Conservation (phyloP, 2,113 vertebrate genomes). For the Cinclus cinclus region DNA sequence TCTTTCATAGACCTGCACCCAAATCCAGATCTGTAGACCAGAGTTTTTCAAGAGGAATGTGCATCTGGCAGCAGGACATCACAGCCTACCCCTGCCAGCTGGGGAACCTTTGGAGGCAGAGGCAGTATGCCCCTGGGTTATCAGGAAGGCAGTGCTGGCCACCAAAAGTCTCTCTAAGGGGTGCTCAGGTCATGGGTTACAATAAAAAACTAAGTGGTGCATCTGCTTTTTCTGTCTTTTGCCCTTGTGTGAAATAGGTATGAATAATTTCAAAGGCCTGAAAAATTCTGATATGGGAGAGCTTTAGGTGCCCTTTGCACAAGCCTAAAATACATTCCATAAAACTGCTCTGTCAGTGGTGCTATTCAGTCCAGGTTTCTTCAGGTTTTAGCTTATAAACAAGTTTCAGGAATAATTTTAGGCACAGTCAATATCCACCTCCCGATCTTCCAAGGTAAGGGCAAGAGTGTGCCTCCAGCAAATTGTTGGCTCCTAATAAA, state of each 20-base stretch:
- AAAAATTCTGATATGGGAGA: background rate
- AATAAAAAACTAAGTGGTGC: background rate
- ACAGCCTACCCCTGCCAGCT: background rate
- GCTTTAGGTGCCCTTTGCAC: fast-evolving
- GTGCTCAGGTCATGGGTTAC: background rate
- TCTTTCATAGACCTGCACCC: background rate
- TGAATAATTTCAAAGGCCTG: background rate
- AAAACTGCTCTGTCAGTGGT: background rate
- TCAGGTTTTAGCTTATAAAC: background rate
- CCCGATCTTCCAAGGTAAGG: background rate
- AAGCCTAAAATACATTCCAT: background rate
- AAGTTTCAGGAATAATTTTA: background rate
- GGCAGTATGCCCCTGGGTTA: background rate
- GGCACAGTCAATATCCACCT: background rate
- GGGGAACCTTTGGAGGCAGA: background rate
- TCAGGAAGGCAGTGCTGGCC: fast-evolving
- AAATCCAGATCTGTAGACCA: background rate
- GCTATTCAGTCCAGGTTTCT: fast-evolving
- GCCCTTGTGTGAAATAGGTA: background rate
- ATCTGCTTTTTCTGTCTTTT: background rate
- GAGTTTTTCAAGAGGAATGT: background rate
- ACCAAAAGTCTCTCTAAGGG: background rate
- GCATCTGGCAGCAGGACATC: background rate
- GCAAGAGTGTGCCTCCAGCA: background rate
- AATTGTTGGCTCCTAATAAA: background rate